Base-by-base conservation (phyloP, 2,888 invertebrate genomes). In the Dicyrtomina minuta region DNA sequence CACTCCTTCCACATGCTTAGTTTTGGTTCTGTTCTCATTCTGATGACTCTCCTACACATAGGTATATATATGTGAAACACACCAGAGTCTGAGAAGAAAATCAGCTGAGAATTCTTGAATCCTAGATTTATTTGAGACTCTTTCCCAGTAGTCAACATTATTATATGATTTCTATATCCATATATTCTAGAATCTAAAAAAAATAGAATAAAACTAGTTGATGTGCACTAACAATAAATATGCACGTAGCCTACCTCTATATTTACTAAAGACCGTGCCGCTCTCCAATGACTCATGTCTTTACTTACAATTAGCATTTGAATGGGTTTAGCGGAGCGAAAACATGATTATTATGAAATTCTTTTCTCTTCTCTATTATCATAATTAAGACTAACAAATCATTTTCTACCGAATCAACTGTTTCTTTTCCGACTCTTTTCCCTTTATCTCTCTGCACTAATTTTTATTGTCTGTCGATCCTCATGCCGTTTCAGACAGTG, bases 331-430 rank as follows among this genome's bases (percentile, higher is more conserved):
- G 41, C 22, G 20, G 55, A 65, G 55, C 20, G 65, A 26, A 65
- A 53, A 55, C 39, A 43, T 55, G 43, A 65, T 56, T 55, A 55
- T 65, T 64, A 51, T 27, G 2, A 33, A n/a, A 53, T 60, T 68
- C 55, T 22, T 46, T 51, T 44, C 61, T 44, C 43, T 41, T 33
- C 46, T 33, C 24, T 41, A 67, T 67, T 60, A 60, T 51, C 60
- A 67, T 67, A 67, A 67, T 67, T 67, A 60, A 67, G 60, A 67
- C 60, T 60, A 67, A 67, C 67, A 67, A 60, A 60, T 53, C 20
- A 51, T 41, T 43, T 64, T n/a, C 33, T 33, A 33, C 33, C 3
- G 8, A 33, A 8, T 33, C 33, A 33, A 5, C 33, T 33, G 4
- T 33, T 33, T 33, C 33, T 33, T 33, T 33, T 33, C n/a, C n/a